Base-by-base conservation (phyloP, 2,888 invertebrate genomes). In the Odiellus spinosus region DNA sequence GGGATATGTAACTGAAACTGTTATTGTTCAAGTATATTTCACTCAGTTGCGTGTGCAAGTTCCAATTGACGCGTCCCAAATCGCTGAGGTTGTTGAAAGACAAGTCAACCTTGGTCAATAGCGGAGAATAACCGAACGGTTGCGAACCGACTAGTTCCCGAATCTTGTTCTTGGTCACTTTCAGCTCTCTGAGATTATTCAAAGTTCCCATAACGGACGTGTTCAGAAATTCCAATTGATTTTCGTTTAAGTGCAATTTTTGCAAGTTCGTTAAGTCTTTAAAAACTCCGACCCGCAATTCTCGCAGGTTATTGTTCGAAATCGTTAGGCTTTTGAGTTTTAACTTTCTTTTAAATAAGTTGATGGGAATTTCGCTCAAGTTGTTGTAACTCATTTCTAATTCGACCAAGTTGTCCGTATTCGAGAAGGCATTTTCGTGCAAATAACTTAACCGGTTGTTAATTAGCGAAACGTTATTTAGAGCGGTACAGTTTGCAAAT, bases 101-200 rank as follows among this genome's bases (percentile, higher is more conserved):
- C 49, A 86, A 64, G 65, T 83, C 76, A 49, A 87, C 66, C 56
- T 76, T 75, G 58, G 77, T 74, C 40, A 85, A 68, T 61, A 76
- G 75, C 45, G 76, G 73, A 59, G 81, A 76, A 2, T 42, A 32
- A 61, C 77, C 77, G 47, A 73, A 69, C 36, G 80, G 78, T 26
- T 26, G 26, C 8, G 8, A 4, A 6, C 26, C 26, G 26, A 26
- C 26, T 55, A 85, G 71, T 50, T 74, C 74, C 1, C 79, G 76
- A 62, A 84, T 85, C 50, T 75, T 71, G 53, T 58, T 58, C 10
- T 45, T 36, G 26, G 48, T 50, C 43, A 87, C 70, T 66, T 85
- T 81, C 54, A 87, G 71, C 26, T 41, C 45, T 46, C 56, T 55
- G n/a, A 58, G 47, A n/a, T 48, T 45, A 12, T 49, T 47, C 5